Base-by-base conservation (phyloP, 1,140 invertebrate genomes). In the Ditylenchus dipsaci region DNA sequence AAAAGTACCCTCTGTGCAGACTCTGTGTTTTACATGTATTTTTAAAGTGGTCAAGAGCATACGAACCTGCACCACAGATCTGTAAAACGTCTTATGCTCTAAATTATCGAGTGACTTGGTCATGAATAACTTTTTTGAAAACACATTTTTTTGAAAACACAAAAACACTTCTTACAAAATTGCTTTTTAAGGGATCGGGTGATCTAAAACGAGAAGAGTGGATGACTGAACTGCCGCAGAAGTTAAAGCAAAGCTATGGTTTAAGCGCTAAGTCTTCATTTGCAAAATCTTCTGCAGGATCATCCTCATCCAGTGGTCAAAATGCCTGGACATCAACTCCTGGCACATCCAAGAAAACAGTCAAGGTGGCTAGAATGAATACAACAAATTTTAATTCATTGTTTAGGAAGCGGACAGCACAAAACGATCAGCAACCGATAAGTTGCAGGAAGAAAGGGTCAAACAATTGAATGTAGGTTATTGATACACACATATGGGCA, bases 171-270 rank as follows among this genome's bases (percentile, higher is more conserved):
- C n/a, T n/a, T n/a, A n/a, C n/a, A n/a, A 11, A 38, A 38, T 5
- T 53, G n/a, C 49, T 53, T 53, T 53, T 21, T 53, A 7, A 26
- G 49, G 49, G 33, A 3, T 38, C 11, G 3, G 49, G 49, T 33
- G 33, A 43, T 13, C 19, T 58, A 23, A 67, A 67, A 63, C 63
- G 71, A 19, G 71, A 72, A 45, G 71, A 72, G 45, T 72, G 71
- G 71, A 72, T 72, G 71, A 72, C 71, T 17, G 71, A 72, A 57
- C 68, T 72, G 57, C 71, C 71, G 11, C 60, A 74, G 59, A 72
- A 72, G 30, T 49, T 72, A 61, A 60, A 42, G 19, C 38, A 43
- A 23, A 58, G 33, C n/a, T 71, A 72, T 59, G 69, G 69, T 19
- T 67, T 71, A 9, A 63, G 59, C 3, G 62, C 69, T 26, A 71